Percentiles rank a stretch among this genome's conserved stretches.
These are phyloP conservation scores for Sminthopsis crassicaudata DNA, from an alignment of 2,113 vertebrate species.

Conservation along the genomic window DNA sequence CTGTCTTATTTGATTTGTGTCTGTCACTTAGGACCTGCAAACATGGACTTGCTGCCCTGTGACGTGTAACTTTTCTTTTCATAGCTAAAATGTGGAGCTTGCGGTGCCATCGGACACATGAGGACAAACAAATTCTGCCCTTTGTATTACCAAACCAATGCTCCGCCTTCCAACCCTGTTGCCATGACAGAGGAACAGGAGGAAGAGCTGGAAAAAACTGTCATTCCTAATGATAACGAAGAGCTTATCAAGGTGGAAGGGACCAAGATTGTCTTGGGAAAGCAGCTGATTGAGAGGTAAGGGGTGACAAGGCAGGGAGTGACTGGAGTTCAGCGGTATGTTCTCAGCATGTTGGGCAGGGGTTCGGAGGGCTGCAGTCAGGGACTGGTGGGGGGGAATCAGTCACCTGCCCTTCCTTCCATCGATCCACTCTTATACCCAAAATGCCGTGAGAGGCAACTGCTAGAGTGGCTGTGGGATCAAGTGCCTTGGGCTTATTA, in stretches of 20 bases:
- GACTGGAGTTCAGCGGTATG: slow-evolving; percentile 8
- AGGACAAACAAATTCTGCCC: slow-evolving; percentile 99
- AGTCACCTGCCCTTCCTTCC: background rate
- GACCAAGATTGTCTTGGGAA: slow-evolving; percentile 98
- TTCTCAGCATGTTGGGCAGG: background rate
- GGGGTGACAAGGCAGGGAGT: slow-evolving; percentile 15
- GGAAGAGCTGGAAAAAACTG: slow-evolving; percentile 98
- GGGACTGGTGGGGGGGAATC: slow-evolving; percentile 21
- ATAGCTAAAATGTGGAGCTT: slow-evolving; percentile 97
- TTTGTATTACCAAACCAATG: slow-evolving; percentile 98
- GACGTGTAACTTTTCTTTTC: slow-evolving; percentile 57
- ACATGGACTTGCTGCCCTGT: slow-evolving; percentile 30
- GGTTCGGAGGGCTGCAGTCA: background rate
- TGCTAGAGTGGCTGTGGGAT: slow-evolving; percentile 40
- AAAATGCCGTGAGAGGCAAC: background rate
- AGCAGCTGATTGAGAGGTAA: slow-evolving; percentile 98
- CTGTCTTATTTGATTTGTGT: slow-evolving; percentile 39
- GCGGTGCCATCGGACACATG: slow-evolving; percentile 99
- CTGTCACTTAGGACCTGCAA: slow-evolving; percentile 1
- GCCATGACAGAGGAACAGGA: slow-evolving; percentile 99
- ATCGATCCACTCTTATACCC: background rate
- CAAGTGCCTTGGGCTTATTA: background rate
- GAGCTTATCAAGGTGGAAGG: slow-evolving; percentile 99
- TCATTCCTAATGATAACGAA: slow-evolving; percentile 98
- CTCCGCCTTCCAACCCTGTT: slow-evolving; percentile 97